Base-by-base conservation (phyloP, 2,113 vertebrate genomes). In the Benitochromis conjunctus region DNA sequence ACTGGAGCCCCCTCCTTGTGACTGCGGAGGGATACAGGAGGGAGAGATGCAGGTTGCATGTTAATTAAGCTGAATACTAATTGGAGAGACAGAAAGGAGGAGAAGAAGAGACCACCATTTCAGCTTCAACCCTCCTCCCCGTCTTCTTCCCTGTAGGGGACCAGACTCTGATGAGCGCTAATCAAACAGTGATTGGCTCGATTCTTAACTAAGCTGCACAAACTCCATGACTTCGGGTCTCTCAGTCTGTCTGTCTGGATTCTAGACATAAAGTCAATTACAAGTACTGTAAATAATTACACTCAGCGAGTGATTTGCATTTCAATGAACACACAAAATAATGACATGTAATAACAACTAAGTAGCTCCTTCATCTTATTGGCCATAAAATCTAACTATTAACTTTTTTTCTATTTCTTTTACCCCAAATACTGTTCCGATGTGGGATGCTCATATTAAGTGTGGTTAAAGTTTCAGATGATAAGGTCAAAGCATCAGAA, bases 31-130 rank as follows among this genome's bases (percentile, higher is more conserved):
- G 94, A 95, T 90, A 79, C 31, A 13, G 48, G 18, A 80, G 90
- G 43, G 53, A 41, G 34, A 91, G 95, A 93, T 90, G 90, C 89
- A 90, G 81, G 92, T 55, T 92, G 95, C 90, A 94, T 96, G 94
- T 95, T 84, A 91, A 93, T 97, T 94, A 93, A 92, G 91, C 84
- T 74, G 90, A 92, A 94, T 95, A 53, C 90, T 95, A 95, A 95
- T 95, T 94, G 88, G 87, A 89, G 55, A 82, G 86, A 82, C 21
- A 81, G 79, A 77, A 55, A 60, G 57, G 46, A 84, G 81, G 77
- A 69, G 81, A 78, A 71, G 57, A 83, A 2, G 71, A 53, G 46
- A 34, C 71, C 71, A 76, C 71, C 71, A 76, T 76, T 76, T 76
- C 87, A 91, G 86, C 78, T 64, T 56, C 55, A 77, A 3, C 62